These are phyloP conservation scores for Astropecten irregularis DNA, from an alignment of 53 echinoderm and acorn worm genomes.

Conservation along the genomic window DNA sequence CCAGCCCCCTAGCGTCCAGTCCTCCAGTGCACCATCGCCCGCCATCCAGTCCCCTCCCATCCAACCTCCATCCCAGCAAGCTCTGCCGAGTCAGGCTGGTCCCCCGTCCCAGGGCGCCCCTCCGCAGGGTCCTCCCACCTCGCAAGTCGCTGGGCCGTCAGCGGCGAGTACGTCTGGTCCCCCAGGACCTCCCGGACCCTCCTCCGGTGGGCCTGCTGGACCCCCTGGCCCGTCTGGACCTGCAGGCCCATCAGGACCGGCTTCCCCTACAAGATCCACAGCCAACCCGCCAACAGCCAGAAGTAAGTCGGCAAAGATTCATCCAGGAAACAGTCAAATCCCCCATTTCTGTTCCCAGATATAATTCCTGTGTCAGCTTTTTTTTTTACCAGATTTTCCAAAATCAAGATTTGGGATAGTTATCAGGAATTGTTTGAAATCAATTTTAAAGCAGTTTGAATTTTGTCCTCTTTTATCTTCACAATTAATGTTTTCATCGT, in stretches of 20 bases:
- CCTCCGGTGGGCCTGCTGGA: conserved; percentile 16
- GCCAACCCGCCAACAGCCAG: conserved; percentile 53
- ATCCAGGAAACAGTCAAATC: no score
- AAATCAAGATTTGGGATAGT: no score
- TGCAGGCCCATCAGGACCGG: conserved; percentile 44
- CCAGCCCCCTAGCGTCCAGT: conserved; percentile 8
- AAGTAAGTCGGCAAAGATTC: conserved; percentile 24
- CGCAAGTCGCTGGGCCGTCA: conserved; percentile 27
- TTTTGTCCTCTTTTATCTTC: no score
- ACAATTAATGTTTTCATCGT: no score
- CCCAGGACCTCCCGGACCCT: conserved; percentile 52
- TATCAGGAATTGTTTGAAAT: no score
- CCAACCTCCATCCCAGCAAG: conserved; percentile 25
- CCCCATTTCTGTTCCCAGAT: no score
- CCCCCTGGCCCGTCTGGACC: conserved; percentile 23
- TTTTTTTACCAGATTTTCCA: no score
- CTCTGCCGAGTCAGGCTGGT: conserved; percentile 1
- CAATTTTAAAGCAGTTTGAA: no score
- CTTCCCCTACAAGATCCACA: conserved; percentile 68
- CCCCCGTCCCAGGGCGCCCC: conserved; percentile 2
- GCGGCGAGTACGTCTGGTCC: conserved; percentile 37
- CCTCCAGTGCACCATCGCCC: conserved; percentile 24
- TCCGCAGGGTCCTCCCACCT: conserved; percentile 15
- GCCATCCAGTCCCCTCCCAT: conserved; percentile 14
- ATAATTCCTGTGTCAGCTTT: no score